phyloP scores from a whole-genome alignment of 2,113 vertebrate species.

The Parus major region DNA sequence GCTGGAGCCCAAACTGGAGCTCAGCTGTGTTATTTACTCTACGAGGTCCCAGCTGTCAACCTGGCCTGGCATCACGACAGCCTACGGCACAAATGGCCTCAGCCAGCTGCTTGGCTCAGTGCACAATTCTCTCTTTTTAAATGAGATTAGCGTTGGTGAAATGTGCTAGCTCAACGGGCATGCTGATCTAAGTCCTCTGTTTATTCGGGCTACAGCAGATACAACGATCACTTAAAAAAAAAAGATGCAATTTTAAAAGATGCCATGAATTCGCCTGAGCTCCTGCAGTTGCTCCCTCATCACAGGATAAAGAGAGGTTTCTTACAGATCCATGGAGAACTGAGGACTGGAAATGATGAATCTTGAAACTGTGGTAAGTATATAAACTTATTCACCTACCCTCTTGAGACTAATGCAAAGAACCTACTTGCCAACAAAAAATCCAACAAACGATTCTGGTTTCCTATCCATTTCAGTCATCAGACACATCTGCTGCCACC shows the following conservation, averaged over 20 bases:
- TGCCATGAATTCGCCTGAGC: not conserved
- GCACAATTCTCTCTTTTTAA: constrained; percentile 29
- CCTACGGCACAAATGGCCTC: not conserved
- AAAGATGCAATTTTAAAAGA: not conserved
- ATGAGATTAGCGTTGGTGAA: constrained; percentile 17
- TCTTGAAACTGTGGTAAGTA: not conserved
- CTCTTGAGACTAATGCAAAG: not conserved
- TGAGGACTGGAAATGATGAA: not conserved
- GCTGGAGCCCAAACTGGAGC: not conserved
- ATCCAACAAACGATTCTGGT: not conserved
- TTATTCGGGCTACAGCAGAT: not conserved
- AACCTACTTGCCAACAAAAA: not conserved
- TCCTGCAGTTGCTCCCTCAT: not conserved
- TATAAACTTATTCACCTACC: not conserved
- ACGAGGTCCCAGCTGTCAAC: constrained; percentile 48
- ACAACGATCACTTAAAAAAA: not conserved
- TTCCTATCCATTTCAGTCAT: not conserved
- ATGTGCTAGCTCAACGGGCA: not conserved
- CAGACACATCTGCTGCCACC: not conserved
- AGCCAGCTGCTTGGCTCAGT: constrained; percentile 33
- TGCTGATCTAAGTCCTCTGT: not conserved
- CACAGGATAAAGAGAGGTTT: not conserved
- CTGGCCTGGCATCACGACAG: constrained; percentile 17
- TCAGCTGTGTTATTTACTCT: constrained; percentile 14
- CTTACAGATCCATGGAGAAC: not conserved